Evolutionary conservation across 2,888 invertebrate genomes (phyloP), one percentile per base, ranked within the genome.

Genomic region (Chrysotoxum bicinctum): DNA sequence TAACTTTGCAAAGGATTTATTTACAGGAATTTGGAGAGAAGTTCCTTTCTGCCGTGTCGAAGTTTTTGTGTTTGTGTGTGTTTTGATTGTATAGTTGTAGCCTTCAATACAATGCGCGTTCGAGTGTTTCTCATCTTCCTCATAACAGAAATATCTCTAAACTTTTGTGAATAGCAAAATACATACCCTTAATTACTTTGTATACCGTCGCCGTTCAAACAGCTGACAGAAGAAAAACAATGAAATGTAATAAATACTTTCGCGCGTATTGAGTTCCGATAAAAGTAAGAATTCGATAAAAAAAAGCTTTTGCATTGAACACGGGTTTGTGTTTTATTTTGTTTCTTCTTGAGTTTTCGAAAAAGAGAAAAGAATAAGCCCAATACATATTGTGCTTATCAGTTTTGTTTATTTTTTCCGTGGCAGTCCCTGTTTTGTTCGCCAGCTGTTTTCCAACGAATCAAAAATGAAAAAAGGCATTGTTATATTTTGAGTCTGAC

Each of bases 201-300:
- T 23, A 7, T 50, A 23, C 23, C 14, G 21, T 50, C 14, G 21
- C 1, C 6, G 12, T 6, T 26, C 14, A 23, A 8, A 50, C 50
- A 50, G 50, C 50, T 50, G 50, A 50, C 16, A 26, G n/a, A 26
- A 26, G 23, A n/a, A 50, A 50, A 50, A 50, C 50, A 50, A 50
- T 50, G 50, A 23, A 50, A 50, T 50, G 50, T 14, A 50, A 50
- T 50, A 50, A 26, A 50, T 50, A 23, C n/a, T 50, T 50, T 8
- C 23, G 7, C 14, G 23, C 8, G 50, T 23, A 26, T 50, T 26
- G 26, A 50, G n/a, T 50, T 26, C 14, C 50, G 23, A n/a, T 50
- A 23, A 50, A 50, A 50, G 14, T 21, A 19, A 21, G 12, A 10
- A 45, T 45, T 19, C 2, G 10, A 9, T 2, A 48, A 21, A 10